A percentile compares a stretch with the other conserved stretches of the same genome.
Conservation (phyloP, 2,888 invertebrate genomes). For the Perizoma flavofasciatum region DNA sequence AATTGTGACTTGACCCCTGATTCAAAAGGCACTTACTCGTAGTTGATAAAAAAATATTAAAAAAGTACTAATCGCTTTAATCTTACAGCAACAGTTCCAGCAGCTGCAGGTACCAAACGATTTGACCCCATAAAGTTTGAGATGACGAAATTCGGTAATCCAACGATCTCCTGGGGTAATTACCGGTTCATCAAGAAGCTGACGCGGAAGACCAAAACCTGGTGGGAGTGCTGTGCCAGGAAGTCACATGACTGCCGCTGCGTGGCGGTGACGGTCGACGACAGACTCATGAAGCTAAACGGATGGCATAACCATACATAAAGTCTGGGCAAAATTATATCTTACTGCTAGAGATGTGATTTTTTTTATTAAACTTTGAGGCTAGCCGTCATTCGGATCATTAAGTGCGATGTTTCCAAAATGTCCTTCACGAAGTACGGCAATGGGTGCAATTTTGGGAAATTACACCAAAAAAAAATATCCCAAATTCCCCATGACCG, state of each 20-base stretch:
- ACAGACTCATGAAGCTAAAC: conserved; percentile 64
- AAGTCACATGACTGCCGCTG: conserved; percentile 63
- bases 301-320: conserved; percentile 70
- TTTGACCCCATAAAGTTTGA: conserved; percentile 56
- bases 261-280: conserved; percentile 65
- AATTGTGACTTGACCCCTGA: too few relatives aligned
- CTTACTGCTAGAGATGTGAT: background rate
- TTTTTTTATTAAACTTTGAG: too few relatives aligned
- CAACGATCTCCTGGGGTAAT: conserved; percentile 70
- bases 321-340: background rate
- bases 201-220: conserved; percentile 62
- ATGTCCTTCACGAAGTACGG: too few relatives aligned
- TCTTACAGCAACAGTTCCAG: background rate
- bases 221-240: conserved; percentile 74
- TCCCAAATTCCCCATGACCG: too few relatives aligned
- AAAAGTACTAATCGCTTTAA: too few relatives aligned
- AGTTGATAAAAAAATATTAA: too few relatives aligned
- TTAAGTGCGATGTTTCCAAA: too few relatives aligned
- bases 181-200: conserved; percentile 71
- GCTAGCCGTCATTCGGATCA: too few relatives aligned
- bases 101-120: conserved; percentile 8
- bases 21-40: too few relatives aligned
- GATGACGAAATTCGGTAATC: conserved; percentile 67
- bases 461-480: too few relatives aligned
- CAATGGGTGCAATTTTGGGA: too few relatives aligned